A percentile compares a stretch with the other conserved stretches of the same genome.
Evolutionary conservation across 2,797 vertebrate species (phyloP).

Genomic region (Acipenser oxyrinchus): DNA sequence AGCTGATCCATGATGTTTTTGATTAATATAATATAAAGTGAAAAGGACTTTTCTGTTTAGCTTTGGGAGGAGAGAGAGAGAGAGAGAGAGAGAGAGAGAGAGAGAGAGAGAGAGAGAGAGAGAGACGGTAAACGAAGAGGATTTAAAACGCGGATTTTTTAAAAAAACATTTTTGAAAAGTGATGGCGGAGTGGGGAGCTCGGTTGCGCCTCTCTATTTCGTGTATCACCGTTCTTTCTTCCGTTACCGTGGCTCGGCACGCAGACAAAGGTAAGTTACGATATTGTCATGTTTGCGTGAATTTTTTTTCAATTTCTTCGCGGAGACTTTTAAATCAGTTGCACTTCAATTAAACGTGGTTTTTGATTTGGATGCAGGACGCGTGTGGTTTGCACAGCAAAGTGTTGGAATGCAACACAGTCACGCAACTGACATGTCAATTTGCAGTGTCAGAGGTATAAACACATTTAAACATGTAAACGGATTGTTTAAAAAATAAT

Average conservation of each 20-base stretch:
- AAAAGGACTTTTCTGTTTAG: conserved; percentile 45
- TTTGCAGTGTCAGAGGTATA: no score
- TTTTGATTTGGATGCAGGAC: neutral
- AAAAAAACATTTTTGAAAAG: conserved; percentile 59
- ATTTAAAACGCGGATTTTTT: conserved; percentile 41
- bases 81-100: conserved; percentile 32
- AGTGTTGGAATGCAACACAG: neutral
- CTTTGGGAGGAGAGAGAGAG: conserved; percentile 24
- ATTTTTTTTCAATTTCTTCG: neutral
- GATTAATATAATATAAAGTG: conserved; percentile 29
- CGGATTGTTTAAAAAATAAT: no score
- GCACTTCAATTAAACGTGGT: neutral
- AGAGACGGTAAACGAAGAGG: conserved; percentile 17
- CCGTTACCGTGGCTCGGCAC: conserved; percentile 51
- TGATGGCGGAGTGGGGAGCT: conserved; percentile 76
- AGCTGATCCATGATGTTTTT: conserved; percentile 51
- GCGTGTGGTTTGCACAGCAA: neutral
- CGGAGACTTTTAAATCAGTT: neutral
- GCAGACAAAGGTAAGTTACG: conserved; percentile 60
- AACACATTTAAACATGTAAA: no score
- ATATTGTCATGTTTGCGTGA: neutral
- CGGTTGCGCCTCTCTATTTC: conserved; percentile 68
- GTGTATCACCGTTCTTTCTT: conserved; percentile 60
- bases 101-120: conserved; percentile 28
- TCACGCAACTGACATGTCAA: no score